phyloP scores from a whole-genome alignment of 2,797 vertebrate genomes.

The Allobates femoralis region DNA sequence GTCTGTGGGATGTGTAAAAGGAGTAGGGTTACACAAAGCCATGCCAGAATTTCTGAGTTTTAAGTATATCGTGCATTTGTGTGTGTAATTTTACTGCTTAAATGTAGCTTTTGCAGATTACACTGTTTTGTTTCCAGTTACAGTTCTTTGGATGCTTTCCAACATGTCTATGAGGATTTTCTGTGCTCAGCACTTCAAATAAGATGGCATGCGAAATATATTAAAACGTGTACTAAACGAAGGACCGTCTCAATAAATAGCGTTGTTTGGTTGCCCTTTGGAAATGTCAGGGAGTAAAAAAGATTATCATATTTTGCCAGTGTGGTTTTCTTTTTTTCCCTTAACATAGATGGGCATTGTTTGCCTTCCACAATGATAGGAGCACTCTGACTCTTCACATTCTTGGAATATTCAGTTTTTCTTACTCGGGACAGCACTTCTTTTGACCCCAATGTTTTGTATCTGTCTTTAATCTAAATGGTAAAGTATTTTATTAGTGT shows the following conservation, averaged over 20 bases:
- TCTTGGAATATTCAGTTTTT: constrained; percentile 9
- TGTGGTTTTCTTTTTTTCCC: neutral
- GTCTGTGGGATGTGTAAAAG: too few species aligned
- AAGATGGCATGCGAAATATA: neutral
- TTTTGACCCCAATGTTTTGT: neutral
- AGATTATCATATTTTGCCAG: constrained; percentile 18
- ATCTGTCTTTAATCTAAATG: neutral
- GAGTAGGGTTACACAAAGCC: neutral
- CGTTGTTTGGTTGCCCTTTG: constrained; percentile 46
- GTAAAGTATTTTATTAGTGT: neutral
- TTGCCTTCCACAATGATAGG: constrained; percentile 18
- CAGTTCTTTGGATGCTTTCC: neutral
- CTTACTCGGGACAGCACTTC: neutral
- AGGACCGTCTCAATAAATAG: constrained; percentile 24
- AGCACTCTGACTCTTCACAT: constrained; percentile 16
- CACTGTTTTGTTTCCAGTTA: neutral
- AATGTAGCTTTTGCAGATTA: neutral
- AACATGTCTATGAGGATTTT: neutral
- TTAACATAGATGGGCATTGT: constrained; percentile 53
- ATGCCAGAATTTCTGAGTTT: neutral
- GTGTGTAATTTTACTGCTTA: neutral
- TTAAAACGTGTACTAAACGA: constrained; percentile 13
- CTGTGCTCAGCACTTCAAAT: constrained; percentile 4
- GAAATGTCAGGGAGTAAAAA: constrained; percentile 50
- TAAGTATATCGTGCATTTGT: neutral